Base-by-base conservation (phyloP, 1,140 invertebrate species). In the Drosophila lacertosa region DNA sequence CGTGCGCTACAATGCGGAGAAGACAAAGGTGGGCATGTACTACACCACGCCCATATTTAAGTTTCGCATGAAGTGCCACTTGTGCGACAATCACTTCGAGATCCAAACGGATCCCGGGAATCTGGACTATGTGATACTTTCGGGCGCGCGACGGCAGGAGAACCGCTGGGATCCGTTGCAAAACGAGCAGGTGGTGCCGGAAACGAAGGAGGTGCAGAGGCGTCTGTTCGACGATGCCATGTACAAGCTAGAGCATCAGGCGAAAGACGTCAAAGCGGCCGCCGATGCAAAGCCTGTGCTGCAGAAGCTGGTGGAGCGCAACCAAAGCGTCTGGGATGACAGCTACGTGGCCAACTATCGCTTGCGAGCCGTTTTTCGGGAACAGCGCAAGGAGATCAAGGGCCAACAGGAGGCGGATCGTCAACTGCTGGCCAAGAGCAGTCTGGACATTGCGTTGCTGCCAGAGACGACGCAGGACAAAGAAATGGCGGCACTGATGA, bases 21-120 rank as follows among this genome's bases (percentile, higher is more conserved):
- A 99, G 92, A 98, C 94, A 4, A 99, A 99, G 94, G 94, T 98
- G 79, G 99, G 99, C 77, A 99, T 98, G 96, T 99, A 99, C 91
- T 99, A 99, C 86, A 97, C 96, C 2, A 99, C 99, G 1, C 98
- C 99, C 0, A 93, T 99, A 2, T 99, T 98, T 91, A 96, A 99
- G 90, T 99, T 99, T 92, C 94, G 97, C 69, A 99, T 99, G 98
- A 99, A 99, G 91, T 99, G 99, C 91, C 98, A 99, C 92, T 92
- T 99, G 1, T 99, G 99, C 92, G 96, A 97, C 88, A 99, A 99
- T 92, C 96, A 99, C 92, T 98, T 99, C 94, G 97, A 98, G 92
- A 99, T 99, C 48, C 97, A 99, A 93, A 99, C 99, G 29, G 99
- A 99, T 94, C 99, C 99, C 65, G 97, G 94, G 48, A 99, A 99